Conservation (phyloP, 1,140 invertebrate genomes). For the Macrotrachela quadricornifera region DNA sequence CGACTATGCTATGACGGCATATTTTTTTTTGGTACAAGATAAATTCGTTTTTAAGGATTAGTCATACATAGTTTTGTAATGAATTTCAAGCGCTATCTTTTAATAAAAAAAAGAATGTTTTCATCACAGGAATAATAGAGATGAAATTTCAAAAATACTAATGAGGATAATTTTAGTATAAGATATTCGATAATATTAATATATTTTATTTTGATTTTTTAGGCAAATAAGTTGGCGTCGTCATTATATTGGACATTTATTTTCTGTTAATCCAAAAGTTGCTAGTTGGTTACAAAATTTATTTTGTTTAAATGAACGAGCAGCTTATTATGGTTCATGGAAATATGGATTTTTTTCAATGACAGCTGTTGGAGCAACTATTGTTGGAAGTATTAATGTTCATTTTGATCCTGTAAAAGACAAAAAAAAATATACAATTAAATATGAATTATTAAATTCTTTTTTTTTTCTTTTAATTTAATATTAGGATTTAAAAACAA, state of each 20-base stretch:
- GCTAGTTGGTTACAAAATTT: conserved; percentile 66
- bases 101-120: too few relatives aligned
- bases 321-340: conserved; percentile 79
- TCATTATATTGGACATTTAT: conserved; percentile 71
- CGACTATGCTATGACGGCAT: too few relatives aligned
- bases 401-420: conserved; percentile 51
- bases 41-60: too few relatives aligned
- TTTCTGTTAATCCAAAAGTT: conserved; percentile 75
- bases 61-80: too few relatives aligned
- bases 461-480: background rate
- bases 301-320: conserved; percentile 84
- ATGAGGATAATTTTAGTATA: too few relatives aligned
- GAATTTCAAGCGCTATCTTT: too few relatives aligned
- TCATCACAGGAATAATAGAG: too few relatives aligned
- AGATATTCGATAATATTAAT: too few relatives aligned
- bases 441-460: too few relatives aligned
- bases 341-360: conserved; percentile 88
- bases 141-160: too few relatives aligned
- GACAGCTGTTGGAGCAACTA: conserved; percentile 88
- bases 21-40: too few relatives aligned
- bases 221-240: conserved; percentile 52
- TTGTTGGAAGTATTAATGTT: conserved; percentile 83
- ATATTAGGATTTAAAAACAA: background rate
- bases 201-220: too few relatives aligned
- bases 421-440: background rate